Percentiles rank a stretch among this genome's conserved stretches.
Conservation (phyloP, 2,888 invertebrate species). For the Synanthedon vespiformis region DNA sequence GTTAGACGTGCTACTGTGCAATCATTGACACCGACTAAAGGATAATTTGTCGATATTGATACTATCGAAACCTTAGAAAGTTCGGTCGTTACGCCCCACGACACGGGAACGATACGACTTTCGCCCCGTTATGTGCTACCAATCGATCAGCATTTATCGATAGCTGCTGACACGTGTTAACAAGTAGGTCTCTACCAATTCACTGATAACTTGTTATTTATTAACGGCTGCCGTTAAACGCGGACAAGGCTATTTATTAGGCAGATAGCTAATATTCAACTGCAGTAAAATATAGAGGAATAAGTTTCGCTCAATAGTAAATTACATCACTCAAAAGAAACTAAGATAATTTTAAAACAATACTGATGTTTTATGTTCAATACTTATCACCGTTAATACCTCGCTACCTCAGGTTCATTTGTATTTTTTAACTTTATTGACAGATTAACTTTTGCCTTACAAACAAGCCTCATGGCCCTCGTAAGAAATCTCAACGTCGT, state of each 20-base stretch:
- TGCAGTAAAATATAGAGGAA: too few species aligned
- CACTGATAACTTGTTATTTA: conserved; percentile 36
- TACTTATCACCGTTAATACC: too few species aligned
- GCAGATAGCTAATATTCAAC: conserved; percentile 9
- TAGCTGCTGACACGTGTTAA: conserved; percentile 38
- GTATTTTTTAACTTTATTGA: too few species aligned
- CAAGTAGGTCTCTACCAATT: conserved; percentile 30
- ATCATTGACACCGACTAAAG: background rate
- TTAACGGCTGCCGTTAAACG: conserved; percentile 15
- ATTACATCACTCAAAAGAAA: too few species aligned
- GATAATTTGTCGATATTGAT: background rate
- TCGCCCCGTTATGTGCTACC: conserved; percentile 11
- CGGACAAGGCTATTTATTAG: conserved; percentile 15
- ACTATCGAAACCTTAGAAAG: conserved; percentile 6
- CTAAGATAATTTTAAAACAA: too few species aligned
- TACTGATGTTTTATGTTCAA: too few species aligned
- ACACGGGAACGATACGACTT: conserved; percentile 8
- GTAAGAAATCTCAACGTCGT: too few species aligned
- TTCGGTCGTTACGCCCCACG: conserved; percentile 7
- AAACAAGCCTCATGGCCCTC: too few species aligned
- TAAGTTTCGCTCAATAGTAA: too few species aligned
- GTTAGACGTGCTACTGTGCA: background rate
- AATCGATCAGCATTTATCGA: conserved; percentile 37
- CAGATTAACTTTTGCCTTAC: too few species aligned
- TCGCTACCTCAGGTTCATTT: too few species aligned